Conservation (phyloP, 2,113 vertebrate species). For the Corynorhinus townsendii region DNA sequence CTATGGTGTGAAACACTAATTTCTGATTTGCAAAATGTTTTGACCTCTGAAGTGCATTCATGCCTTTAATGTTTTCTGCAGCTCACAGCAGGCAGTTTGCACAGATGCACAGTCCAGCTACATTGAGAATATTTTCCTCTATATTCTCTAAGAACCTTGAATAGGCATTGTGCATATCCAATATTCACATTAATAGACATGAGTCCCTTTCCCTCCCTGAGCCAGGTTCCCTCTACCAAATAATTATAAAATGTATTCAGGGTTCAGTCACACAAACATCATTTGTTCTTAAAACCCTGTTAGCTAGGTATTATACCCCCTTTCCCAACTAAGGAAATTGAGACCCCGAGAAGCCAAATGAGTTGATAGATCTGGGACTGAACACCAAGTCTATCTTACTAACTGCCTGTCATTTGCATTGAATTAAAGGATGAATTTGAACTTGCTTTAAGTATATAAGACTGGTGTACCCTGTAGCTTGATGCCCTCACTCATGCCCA, state of each 20-base stretch:
- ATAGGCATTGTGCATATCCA: neutral
- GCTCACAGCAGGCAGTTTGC: neutral
- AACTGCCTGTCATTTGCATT: neutral
- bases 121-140: neutral
- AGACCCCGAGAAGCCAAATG: neutral
- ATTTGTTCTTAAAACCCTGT: neutral
- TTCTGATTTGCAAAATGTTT: slow-evolving; percentile 32
- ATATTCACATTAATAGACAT: neutral
- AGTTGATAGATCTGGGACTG: neutral
- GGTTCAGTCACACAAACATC: neutral
- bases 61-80: neutral
- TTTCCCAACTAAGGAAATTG: neutral
- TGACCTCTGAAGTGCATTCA: neutral
- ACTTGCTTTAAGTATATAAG: neutral
- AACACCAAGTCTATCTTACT: neutral
- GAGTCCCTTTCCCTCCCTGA: neutral
- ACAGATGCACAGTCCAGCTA: neutral
- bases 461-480: neutral
- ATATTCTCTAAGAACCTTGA: neutral
- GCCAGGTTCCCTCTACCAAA: neutral
- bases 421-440: neutral
- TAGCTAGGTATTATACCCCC: neutral
- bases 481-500: too few relatives aligned
- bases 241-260: neutral
- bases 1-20: neutral